phyloP scores from a whole-genome alignment of 1,140 invertebrate species.

The Drosophila pandora region DNA sequence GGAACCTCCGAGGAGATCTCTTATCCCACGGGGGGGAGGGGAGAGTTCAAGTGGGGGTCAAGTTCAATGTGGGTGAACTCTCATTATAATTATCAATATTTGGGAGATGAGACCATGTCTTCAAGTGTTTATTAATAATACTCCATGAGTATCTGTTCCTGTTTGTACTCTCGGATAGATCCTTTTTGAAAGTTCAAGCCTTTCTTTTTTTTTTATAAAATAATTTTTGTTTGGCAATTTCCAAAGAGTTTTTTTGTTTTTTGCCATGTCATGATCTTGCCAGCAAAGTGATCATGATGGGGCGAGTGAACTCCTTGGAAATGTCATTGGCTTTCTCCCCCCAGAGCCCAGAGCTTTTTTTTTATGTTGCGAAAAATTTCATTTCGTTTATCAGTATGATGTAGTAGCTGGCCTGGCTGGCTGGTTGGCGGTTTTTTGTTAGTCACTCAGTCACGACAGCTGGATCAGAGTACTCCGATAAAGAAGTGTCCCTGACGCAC shows the following conservation, averaged over 20 bases:
- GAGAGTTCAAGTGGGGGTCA: constrained; percentile 36
- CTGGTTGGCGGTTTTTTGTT: constrained; percentile 10
- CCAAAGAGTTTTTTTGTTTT: constrained; percentile 29
- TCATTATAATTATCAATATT: constrained; percentile 31
- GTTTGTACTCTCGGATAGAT: not conserved
- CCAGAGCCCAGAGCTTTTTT: constrained; percentile 7
- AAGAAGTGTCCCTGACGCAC: constrained; percentile 54
- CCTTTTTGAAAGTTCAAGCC: not conserved
- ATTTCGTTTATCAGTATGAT: constrained; percentile 37
- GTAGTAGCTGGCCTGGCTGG: not conserved
- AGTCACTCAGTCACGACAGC: constrained; percentile 45
- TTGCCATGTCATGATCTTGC: constrained; percentile 54
- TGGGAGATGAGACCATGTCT: constrained; percentile 8
- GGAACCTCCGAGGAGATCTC: constrained; percentile 21
- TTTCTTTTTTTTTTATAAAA: not conserved
- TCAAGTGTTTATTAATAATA: constrained; percentile 8
- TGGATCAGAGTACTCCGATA: constrained; percentile 54
- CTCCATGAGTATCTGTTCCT: not conserved
- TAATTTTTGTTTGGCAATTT: constrained; percentile 34
- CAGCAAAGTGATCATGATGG: constrained; percentile 29
- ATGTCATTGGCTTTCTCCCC: constrained; percentile 72
- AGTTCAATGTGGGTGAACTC: constrained; percentile 38
- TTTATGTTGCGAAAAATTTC: constrained; percentile 44
- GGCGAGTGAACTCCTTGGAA: constrained; percentile 70
- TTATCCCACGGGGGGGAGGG: not conserved